Conservation (phyloP, 2,113 vertebrate genomes). For the Corythornis madagascariensis region DNA sequence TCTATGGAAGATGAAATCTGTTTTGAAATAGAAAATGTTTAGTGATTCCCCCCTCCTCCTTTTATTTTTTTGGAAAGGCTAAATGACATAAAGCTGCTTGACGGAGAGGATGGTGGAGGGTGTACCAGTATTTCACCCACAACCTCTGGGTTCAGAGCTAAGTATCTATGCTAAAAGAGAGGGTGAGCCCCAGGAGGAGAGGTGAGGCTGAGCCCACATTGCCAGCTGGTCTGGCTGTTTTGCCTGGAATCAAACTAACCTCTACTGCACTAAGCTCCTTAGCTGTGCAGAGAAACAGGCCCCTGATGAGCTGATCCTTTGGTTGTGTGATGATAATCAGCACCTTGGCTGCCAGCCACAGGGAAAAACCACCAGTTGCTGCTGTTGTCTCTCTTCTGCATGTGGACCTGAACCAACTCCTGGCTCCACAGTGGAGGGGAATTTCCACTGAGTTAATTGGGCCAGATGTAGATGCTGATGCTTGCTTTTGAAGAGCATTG, state of each 20-base stretch:
- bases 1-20: slow-evolving; percentile 73
- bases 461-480: neutral
- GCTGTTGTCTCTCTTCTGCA: rapidly evolving
- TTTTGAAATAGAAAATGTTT: slow-evolving; percentile 71
- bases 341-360: neutral
- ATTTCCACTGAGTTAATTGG: neutral
- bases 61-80: slow-evolving; percentile 42
- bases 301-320: slow-evolving; percentile 10
- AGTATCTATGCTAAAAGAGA: neutral
- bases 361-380: neutral
- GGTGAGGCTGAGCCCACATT: neutral
- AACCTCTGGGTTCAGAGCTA: neutral
- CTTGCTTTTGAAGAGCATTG: neutral
- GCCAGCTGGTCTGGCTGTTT: neutral
- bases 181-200: neutral
- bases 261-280: slow-evolving; percentile 19
- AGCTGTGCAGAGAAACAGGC: slow-evolving; percentile 8
- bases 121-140: neutral
- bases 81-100: slow-evolving; percentile 30
- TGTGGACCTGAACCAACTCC: neutral
- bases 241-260: neutral
- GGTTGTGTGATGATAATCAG: neutral
- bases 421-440: rapidly evolving
- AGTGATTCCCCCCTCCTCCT: slow-evolving; percentile 4
- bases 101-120: neutral